Conservation (phyloP, 2,113 vertebrate genomes). For the Protobothrops flavoviridis region DNA sequence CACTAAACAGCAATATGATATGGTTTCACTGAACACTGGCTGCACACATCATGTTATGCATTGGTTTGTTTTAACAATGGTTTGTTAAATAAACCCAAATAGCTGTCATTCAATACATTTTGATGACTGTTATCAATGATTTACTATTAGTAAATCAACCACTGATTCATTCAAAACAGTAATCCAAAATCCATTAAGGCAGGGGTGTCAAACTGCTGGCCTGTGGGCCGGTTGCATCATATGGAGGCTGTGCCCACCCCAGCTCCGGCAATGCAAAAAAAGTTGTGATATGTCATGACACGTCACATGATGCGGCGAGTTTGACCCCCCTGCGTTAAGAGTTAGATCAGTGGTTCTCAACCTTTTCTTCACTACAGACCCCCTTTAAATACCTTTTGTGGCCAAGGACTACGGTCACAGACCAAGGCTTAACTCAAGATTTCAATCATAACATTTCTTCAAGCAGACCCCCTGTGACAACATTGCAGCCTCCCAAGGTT, state of each 20-base stretch:
- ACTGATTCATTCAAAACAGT: background rate
- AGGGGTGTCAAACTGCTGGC: no score
- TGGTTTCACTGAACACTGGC: background rate
- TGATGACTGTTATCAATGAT: background rate
- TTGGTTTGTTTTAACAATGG: background rate
- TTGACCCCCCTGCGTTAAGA: no score
- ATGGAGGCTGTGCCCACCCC: no score
- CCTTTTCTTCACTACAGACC: background rate
- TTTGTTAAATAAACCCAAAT: background rate
- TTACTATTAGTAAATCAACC: background rate
- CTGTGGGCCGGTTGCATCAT: no score
- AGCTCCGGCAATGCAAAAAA: no score
- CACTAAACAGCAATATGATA: background rate
- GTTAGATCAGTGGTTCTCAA: background rate
- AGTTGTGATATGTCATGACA: no score
- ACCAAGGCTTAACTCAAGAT: background rate
- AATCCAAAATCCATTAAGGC: background rate
- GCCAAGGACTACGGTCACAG: background rate
- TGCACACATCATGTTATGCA: background rate
- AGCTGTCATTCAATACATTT: background rate
- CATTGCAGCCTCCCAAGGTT: background rate
- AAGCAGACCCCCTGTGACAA: background rate
- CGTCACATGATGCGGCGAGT: no score
- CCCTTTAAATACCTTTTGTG: background rate
- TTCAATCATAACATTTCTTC: background rate